Base-by-base conservation (phyloP, 1,140 invertebrate genomes). In the Gonioctena quinquepunctata region DNA sequence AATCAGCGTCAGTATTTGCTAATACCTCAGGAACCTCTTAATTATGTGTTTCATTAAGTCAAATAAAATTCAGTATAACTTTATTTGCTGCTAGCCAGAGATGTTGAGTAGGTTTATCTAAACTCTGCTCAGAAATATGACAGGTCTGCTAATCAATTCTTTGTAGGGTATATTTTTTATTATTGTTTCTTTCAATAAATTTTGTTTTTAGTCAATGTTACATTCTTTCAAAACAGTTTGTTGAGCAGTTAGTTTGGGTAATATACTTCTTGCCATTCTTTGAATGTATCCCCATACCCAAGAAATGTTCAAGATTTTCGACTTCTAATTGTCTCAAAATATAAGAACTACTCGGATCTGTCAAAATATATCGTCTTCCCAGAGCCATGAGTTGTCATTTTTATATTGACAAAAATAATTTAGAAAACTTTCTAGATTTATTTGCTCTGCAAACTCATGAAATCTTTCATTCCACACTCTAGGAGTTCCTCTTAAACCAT, bases 401-500 rank as follows among this genome's bases (percentile, higher is more conserved):
- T 0, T 3, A 61, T 61, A 61, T 28, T 27, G 19, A 61, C 59
- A 1, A 5, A 26, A 60, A 26, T 68, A 1, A 59, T 33, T 48
- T 56, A 6, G n/a, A 22, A 50, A 66, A 1, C 64, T 25, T 66
- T 13, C 13, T 8, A 56, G 56, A 8, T 66, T 56, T n/a, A 56
- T 56, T 56, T n/a, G 42, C 23, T 1, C 21, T 27, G 33, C 66
- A 68, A 68, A 68, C 8, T 68, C 18, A 68, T 22, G 57, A 22
- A 68, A 59, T 54, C 21, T 68, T 23, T 68, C 54, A 48, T 68
- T 68, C 66, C 66, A 68, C 21, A 68, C 23, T 48, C 28, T 68
- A n/a, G 66, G 66, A 13, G 66, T 16, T 19, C 60, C 56, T 48
- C 19, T 1, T 48, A 59, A 28, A 13, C 66, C 54, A 60, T n/a